Base-by-base conservation (phyloP, 2,797 vertebrate genomes). In the Otus scops region DNA sequence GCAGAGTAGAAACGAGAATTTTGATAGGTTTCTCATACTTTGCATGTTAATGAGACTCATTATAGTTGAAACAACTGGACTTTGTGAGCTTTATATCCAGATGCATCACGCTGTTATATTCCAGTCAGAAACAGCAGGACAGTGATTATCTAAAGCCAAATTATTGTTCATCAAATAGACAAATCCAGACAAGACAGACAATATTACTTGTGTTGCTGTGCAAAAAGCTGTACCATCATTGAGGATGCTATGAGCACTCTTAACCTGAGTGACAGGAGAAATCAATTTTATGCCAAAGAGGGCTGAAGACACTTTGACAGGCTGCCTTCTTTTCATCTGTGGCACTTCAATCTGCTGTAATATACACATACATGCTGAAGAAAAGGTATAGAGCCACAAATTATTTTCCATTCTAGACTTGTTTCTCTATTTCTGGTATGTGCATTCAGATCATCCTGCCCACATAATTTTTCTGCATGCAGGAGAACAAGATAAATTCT, bases 271-370 rank as follows among this genome's bases (percentile, higher is more conserved):
- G 89, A 94, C 48, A 76, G 27, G 19, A 89, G 30, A 69, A 92
- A 92, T 78, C 50, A 84, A 89, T 92, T 94, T 94, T 79, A 81
- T 78, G 73, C 32, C 43, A 38, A 91, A 90, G 45, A 84, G 15
- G 39, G 76, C 26, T 39, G 68, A 30, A 92, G 74, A 84, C 47
- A 36, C 53, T 84, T 74, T 86, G 56, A 95, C 80, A 93, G 70
- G 51, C 60, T 77, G 34, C 53, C 23, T 39, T n/a, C 60, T 91
- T 92, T 89, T 91, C 57, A 86, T 70, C 65, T 91, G 69, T 41
- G 18, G 36, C 65, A 91, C 36, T 91, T 91, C 54, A 89, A n/a
- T 73, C 79, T 74, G 53, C 51, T 79, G 26, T 63, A 80, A 67
- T 21, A 30, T 19, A 81, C 9, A 73, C 45, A 74, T 16, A 80